Base-by-base conservation (phyloP, 2,113 vertebrate genomes). In the Hassar affinis region DNA sequence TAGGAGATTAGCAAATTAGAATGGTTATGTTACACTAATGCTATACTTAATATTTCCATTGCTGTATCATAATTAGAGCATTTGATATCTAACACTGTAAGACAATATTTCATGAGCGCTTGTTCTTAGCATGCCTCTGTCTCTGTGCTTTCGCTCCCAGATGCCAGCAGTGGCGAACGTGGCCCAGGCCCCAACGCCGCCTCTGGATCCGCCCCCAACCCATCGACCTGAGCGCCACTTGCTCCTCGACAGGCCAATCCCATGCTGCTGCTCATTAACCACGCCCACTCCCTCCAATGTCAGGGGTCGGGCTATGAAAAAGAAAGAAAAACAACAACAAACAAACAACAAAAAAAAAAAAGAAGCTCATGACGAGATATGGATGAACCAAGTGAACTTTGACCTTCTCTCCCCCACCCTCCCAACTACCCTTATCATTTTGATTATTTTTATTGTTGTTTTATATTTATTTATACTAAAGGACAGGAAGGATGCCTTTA, bases 171-270 rank as follows among this genome's bases (percentile, higher is more conserved):
- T 90, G 97, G 96, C 93, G 97, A 98, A 89, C 96, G 96, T 92
- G 96, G 95, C 90, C 96, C 96, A 93, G 96, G 93, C 94, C 95
- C 96, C 94, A 98, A 95, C 76, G 95, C 95, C 87, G 97, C 98
- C 94, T 97, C 98, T 61, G 96, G 96, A 88, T 98, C 97, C 52
- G 95, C 96, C 91, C 97, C 97, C 93, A 98, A 98, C 94, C 96
- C 97, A 92, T 95, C 97, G 90, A 97, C 98, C 95, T 99, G 98
- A 99, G 91, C 90, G 91, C 93, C 91, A 51, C 79, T 22, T 87
- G 87, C 85, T 84, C 52, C 74, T 56, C 61, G 38, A 61, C 30
- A 79, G 86, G 91, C 91, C 88, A 85, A 86, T 92, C 94, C 94
- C 92, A 91, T 92, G 92, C 91, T 94, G 91, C 79, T 88, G 87